These are phyloP conservation scores for Eriocheir sinensis DNA, from an alignment of 1,140 invertebrate species.

Conservation along the genomic window DNA sequence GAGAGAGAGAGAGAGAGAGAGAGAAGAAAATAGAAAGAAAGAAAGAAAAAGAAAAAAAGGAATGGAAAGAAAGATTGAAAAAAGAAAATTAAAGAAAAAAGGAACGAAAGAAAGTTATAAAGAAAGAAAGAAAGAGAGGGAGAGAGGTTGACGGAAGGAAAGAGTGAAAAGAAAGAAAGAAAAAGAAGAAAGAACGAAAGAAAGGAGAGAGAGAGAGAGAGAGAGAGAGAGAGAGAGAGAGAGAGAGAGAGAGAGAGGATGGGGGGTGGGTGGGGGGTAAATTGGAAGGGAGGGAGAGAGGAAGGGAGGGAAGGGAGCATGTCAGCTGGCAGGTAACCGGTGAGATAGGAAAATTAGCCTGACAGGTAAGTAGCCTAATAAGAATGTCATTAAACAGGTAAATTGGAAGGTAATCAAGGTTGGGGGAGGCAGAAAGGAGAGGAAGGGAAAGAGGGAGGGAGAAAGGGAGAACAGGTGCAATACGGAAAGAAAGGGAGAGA, in stretches of 20 bases:
- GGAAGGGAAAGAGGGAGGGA: not conserved
- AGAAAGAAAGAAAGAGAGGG: constrained; percentile 45
- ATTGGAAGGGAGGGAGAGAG: not conserved
- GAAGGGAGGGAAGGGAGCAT: not conserved
- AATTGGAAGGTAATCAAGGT: not conserved
- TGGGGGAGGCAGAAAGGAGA: not conserved
- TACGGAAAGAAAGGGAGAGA: not conserved
- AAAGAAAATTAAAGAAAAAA: not conserved
- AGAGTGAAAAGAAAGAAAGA: not conserved
- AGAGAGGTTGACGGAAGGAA: not conserved
- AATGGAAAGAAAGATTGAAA: not conserved
- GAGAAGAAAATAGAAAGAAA: not conserved
- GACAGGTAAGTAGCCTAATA: not conserved
- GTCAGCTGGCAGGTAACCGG: not conserved
- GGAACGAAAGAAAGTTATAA: not conserved
- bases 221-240: not conserved
- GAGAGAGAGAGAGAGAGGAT: not conserved
- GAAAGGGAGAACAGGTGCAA: not conserved
- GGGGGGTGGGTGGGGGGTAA: not conserved
- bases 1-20: not conserved
- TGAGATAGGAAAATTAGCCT: not conserved
- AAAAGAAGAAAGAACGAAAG: not conserved
- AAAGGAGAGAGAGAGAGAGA: not conserved
- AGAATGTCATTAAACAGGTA: not conserved
- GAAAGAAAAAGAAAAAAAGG: not conserved